Conservation (phyloP, 2,888 invertebrate species). For the Drosophila kambysellisi region DNA sequence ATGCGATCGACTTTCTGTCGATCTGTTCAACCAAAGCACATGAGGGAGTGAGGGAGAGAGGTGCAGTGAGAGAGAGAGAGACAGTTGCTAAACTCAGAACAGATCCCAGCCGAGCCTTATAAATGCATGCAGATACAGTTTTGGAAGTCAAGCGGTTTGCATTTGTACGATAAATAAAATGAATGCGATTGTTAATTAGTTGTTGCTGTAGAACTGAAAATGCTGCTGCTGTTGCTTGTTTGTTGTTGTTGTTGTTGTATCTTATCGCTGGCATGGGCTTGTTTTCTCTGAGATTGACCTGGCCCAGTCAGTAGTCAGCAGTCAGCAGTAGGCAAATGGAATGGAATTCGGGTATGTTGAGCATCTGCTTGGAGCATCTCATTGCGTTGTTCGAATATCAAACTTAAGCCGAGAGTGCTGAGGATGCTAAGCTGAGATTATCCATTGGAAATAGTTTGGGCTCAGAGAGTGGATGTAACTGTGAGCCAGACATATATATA, state of each 20-base stretch:
- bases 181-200: slow-evolving; percentile 81
- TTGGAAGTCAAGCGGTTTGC: slow-evolving; percentile 81
- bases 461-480: not conserved
- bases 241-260: slow-evolving; percentile 48
- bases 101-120: slow-evolving; percentile 57
- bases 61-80: not conserved
- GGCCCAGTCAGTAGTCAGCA: slow-evolving; percentile 45
- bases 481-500: not conserved
- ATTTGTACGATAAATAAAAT: slow-evolving; percentile 79
- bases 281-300: slow-evolving; percentile 56
- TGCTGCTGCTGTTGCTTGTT: slow-evolving; percentile 38
- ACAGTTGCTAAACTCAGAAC: slow-evolving; percentile 6
- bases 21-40: slow-evolving; percentile 13
- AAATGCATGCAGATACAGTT: slow-evolving; percentile 80
- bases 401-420: slow-evolving; percentile 32
- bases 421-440: slow-evolving; percentile 49
- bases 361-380: slow-evolving; percentile 41
- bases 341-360: slow-evolving; percentile 53
- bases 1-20: slow-evolving; percentile 47
- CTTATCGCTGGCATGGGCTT: slow-evolving; percentile 73
- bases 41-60: not conserved
- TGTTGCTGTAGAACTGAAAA: slow-evolving; percentile 62
- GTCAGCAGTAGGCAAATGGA: slow-evolving; percentile 54
- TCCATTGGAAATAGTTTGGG: slow-evolving; percentile 27
- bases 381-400: slow-evolving; percentile 42